phyloP scores from a whole-genome alignment of 2,113 vertebrate species.

The Micronycteris hirsuta region DNA sequence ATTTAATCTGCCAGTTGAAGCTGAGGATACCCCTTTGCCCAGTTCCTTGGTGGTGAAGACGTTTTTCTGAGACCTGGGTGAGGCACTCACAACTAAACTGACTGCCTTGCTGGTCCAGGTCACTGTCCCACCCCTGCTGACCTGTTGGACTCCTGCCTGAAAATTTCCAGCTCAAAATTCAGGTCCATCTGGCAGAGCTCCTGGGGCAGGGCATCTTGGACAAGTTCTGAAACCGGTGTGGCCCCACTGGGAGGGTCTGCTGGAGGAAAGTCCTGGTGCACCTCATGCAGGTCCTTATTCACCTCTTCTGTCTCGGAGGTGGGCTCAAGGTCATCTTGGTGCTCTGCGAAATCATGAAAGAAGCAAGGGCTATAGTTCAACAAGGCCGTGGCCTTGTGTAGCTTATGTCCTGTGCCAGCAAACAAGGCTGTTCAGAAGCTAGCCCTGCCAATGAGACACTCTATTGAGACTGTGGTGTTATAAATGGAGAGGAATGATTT shows the following conservation, averaged over 20 bases:
- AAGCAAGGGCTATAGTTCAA: background rate
- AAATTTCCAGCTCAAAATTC: slow-evolving; percentile 83
- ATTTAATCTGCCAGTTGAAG: background rate
- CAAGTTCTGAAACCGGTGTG: slow-evolving; percentile 72
- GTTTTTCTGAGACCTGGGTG: background rate
- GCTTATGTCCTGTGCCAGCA: background rate
- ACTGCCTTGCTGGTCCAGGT: background rate
- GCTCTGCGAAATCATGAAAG: slow-evolving; percentile 80
- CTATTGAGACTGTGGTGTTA: background rate
- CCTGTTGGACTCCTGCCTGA: slow-evolving; percentile 90
- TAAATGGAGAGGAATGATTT: background rate
- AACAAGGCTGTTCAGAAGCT: background rate
- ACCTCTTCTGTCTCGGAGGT: slow-evolving; percentile 86
- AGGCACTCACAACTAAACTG: background rate
- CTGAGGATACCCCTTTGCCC: background rate
- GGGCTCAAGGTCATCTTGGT: slow-evolving; percentile 89
- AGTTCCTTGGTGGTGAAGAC: background rate
- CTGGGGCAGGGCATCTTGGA: slow-evolving; percentile 73
- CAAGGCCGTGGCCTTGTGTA: background rate
- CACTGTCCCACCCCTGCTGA: slow-evolving; percentile 55
- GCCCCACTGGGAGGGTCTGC: slow-evolving; percentile 53
- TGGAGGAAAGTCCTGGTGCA: slow-evolving; percentile 80
- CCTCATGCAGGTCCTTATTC: slow-evolving; percentile 86
- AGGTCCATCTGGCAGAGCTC: slow-evolving; percentile 76
- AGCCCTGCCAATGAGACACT: accelerated